Evolutionary conservation across 2,797 vertebrate species (phyloP), one percentile per base, ranked within the genome.

Genomic region (Halcyon chelicuti): DNA sequence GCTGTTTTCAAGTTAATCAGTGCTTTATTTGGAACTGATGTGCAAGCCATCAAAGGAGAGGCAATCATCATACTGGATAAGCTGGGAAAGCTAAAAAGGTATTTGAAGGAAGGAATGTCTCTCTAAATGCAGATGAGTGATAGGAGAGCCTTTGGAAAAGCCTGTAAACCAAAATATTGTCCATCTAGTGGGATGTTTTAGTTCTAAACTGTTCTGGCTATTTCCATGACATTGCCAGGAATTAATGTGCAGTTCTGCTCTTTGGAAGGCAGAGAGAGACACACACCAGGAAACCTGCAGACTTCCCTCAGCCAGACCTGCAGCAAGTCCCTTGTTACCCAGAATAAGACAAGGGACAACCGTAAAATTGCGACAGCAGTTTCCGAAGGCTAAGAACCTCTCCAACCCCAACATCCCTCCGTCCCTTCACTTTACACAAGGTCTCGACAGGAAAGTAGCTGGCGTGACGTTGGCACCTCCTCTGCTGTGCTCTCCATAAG

Each of bases 261-360:
- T 37, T 92, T 0, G n/a, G 90, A 94, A 94, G 81, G 86, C 93
- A 97, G 89, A 81, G 73, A 96, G 93, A 95, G 75, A 77, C 79
- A 87, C 58, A 73, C 94, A 86, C 90, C 49, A 61, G 67, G 61
- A 74, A 71, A 95, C 65, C 46, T n/a, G 39, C 1, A 1, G 17
- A 5, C 0, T 0, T 58, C 19, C 44, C 0, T 0, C 54, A 85
- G 71, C 44, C 54, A 61, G 71, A 51, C 40, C 71, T 23, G 18
- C 37, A n/a, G 52, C 49, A 29, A 72, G 3, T 2, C 28, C 25
- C 40, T 68, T 1, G 0, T 81, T 54, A 37, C 12, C 37, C 67
- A 46, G 20, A 42, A 68, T 0, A 6, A 60, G 22, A 49, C 14
- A 17, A 67, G 12, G 14, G 22, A 16, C 7, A 42, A 1, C 2